Percentiles rank a stretch among this genome's conserved stretches.
Conservation (phyloP, 2,888 invertebrate species). For the Plagiodera versicolora region DNA sequence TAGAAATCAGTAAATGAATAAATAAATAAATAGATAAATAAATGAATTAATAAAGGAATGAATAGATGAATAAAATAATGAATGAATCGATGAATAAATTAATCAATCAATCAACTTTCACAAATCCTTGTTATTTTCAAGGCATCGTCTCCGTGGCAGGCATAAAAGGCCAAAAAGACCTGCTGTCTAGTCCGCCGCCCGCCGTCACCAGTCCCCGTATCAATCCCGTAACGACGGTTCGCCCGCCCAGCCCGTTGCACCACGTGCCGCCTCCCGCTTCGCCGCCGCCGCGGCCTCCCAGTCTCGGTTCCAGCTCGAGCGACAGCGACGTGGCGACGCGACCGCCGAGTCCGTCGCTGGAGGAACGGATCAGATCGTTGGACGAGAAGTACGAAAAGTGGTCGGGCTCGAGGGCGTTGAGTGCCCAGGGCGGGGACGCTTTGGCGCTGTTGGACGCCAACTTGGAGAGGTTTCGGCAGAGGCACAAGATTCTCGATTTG, state of each 20-base stretch:
- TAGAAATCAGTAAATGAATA: too few relatives aligned
- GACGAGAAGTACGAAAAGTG: constrained; percentile 93
- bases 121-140: too few relatives aligned
- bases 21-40: too few relatives aligned
- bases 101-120: too few relatives aligned
- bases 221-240: constrained; percentile 53
- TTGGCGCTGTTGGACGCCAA: constrained; percentile 58
- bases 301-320: constrained; percentile 69
- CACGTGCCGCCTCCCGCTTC: constrained; percentile 67
- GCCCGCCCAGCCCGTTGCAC: constrained; percentile 63
- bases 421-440: constrained; percentile 61
- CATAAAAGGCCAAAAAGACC: constrained; percentile 52
- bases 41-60: too few relatives aligned
- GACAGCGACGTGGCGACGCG: too few relatives aligned
- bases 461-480: constrained; percentile 61
- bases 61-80: too few relatives aligned
- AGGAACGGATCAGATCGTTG: constrained; percentile 87
- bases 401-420: constrained; percentile 70
- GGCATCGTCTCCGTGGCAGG: constrained; percentile 52
- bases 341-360: constrained; percentile 76
- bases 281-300: constrained; percentile 74
- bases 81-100: too few relatives aligned
- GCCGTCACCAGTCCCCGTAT: constrained; percentile 58
- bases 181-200: constrained; percentile 52
- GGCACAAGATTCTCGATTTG: constrained; percentile 76